These are phyloP conservation scores for Tenodera sinensis DNA, from an alignment of 2,888 invertebrate species.

Conservation along the genomic window DNA sequence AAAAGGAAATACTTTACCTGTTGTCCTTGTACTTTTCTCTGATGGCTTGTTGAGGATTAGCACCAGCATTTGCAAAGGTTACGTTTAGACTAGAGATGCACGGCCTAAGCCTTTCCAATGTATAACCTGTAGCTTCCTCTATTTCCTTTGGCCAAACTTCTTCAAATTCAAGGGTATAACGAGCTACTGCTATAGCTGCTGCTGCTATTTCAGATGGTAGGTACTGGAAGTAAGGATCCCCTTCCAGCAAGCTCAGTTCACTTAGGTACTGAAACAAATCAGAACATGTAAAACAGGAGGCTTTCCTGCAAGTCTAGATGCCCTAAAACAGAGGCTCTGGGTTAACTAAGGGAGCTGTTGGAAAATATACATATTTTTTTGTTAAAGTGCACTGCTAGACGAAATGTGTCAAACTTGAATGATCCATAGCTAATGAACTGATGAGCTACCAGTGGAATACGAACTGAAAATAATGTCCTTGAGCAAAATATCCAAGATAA, in stretches of 20 bases:
- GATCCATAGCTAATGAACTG: too few relatives aligned
- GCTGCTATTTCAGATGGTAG: slow-evolving; percentile 80
- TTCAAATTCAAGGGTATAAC: slow-evolving; percentile 61
- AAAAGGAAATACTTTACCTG: neutral
- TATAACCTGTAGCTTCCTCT: slow-evolving; percentile 64
- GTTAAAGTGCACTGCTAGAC: too few relatives aligned
- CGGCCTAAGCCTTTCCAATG: slow-evolving; percentile 58
- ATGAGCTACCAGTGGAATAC: too few relatives aligned
- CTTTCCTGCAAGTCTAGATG: too few relatives aligned
- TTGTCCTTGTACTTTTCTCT: slow-evolving; percentile 78
- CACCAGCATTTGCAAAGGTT: slow-evolving; percentile 64
- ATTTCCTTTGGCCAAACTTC: slow-evolving; percentile 68
- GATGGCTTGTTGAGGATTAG: slow-evolving; percentile 75
- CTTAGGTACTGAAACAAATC: slow-evolving; percentile 65
- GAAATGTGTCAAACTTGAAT: too few relatives aligned
- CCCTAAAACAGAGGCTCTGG: too few relatives aligned
- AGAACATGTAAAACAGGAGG: neutral
- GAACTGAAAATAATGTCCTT: too few relatives aligned
- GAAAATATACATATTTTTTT: too few relatives aligned
- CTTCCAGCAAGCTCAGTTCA: slow-evolving; percentile 81
- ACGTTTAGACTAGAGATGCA: slow-evolving; percentile 66
- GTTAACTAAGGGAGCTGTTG: too few relatives aligned
- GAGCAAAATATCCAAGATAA: too few relatives aligned
- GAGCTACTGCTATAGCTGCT: slow-evolving; percentile 74
- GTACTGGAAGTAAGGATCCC: slow-evolving; percentile 79